Evolutionary conservation across 2,113 vertebrate genomes (phyloP), one percentile per base, ranked within the genome.

Genomic region (Eonycteris spelaea): DNA sequence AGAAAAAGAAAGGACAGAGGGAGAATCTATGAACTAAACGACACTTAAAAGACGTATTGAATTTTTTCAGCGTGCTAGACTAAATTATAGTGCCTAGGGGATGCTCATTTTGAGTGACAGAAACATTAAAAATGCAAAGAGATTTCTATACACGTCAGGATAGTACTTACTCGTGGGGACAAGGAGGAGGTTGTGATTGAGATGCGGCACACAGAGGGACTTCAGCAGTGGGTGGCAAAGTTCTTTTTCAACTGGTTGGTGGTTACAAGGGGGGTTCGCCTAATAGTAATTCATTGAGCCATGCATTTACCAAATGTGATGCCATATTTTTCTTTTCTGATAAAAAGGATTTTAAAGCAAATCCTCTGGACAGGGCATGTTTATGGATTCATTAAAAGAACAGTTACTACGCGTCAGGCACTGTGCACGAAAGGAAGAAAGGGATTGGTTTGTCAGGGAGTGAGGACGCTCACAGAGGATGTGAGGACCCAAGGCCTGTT

Each of bases 1-100:
- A 92, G 86, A 85, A 93, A 89, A 84, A 77, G 30, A 88, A 96
- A 84, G 35, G 30, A 68, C 51, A 48, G 33, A 94, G 70, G 45
- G 57, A 12, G 10, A 24, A 86, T 51, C 8, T 77, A 70, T n/a
- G 9, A 11, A 78, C 70, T 78, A 71, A 70, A 85, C 16, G 26
- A 89, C 48, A 67, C 16, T 89, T 71, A 71, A 71, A 65, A 77
- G 30, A 51, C 53, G 38, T 18, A 55, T n/a, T 4, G 53, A 53
- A n/a, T 33, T 16, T 59, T 70, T 89, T 43, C 28, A 73, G 40
- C n/a, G 40, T 40, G 28, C 45, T 67, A 55, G 35, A 79, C 45
- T 59, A 35, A 71, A 51, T 89, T 68, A 84, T 26, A 84, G 10
- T 57, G 70, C 33, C 61, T 35, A 67, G 5, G 35, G 48, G 82